Evolutionary conservation across 2,797 vertebrate genomes (phyloP).

Genomic region (Cyclopterus lumpus): DNA sequence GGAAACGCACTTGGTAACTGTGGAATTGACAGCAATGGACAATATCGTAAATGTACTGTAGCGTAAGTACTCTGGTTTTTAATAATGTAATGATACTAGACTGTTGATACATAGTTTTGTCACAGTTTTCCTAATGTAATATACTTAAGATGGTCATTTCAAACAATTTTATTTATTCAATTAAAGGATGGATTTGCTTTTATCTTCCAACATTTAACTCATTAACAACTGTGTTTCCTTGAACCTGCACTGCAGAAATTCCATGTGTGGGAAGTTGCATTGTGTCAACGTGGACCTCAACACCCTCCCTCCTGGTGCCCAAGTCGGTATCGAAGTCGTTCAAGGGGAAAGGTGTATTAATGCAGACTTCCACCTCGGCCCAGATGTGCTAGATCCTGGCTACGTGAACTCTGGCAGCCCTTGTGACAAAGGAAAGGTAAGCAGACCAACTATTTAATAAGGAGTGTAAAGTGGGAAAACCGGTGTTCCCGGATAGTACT

Average conservation of each 20-base stretch:
- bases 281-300: constrained; percentile 83
- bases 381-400: constrained; percentile 89
- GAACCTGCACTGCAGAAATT: constrained; percentile 75
- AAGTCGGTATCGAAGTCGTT: constrained; percentile 59
- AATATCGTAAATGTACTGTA: constrained; percentile 70
- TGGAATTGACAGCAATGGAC: constrained; percentile 46
- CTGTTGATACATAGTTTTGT: neutral
- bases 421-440: constrained; percentile 86
- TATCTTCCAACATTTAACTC: neutral
- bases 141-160: neutral
- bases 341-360: constrained; percentile 79
- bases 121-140: neutral
- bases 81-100: neutral
- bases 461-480: neutral
- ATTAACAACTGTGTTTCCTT: constrained; percentile 6
- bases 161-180: neutral
- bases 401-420: constrained; percentile 88
- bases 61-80: constrained; percentile 80
- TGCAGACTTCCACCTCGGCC: constrained; percentile 87
- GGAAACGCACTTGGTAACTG: constrained; percentile 90
- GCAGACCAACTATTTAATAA: constrained; percentile 11
- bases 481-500: neutral
- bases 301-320: constrained; percentile 61
- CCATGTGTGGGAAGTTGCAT: constrained; percentile 91
- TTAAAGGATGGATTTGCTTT: neutral